Evolutionary conservation across 2,888 invertebrate genomes (phyloP).

Genomic region (Aethes cnicana): DNA sequence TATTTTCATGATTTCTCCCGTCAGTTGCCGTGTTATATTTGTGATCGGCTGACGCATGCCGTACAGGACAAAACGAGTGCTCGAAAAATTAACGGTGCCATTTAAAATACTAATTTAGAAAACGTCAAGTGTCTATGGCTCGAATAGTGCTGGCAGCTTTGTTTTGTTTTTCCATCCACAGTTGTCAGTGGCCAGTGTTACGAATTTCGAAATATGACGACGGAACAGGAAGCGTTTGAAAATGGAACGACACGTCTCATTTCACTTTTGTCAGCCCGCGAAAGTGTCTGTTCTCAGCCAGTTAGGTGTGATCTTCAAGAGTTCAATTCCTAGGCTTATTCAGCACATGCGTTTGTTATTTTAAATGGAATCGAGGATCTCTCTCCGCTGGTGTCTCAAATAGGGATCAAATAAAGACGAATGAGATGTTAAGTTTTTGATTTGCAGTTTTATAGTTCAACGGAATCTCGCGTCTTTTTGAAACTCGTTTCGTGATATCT

Average conservation of each 20-base stretch:
- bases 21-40: slow-evolving; percentile 63
- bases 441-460: slow-evolving; percentile 33
- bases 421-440: slow-evolving; percentile 39
- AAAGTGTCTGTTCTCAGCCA: slow-evolving; percentile 45
- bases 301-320: slow-evolving; percentile 37
- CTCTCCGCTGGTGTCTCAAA: slow-evolving; percentile 37
- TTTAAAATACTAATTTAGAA: slow-evolving; percentile 28
- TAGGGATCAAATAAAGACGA: slow-evolving; percentile 39
- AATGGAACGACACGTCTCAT: slow-evolving; percentile 49
- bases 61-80: slow-evolving; percentile 62
- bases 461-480: too few relatives aligned
- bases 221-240: slow-evolving; percentile 51
- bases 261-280: slow-evolving; percentile 51
- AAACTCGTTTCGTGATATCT: too few relatives aligned
- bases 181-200: slow-evolving; percentile 34
- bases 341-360: not conserved
- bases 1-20: slow-evolving; percentile 59
- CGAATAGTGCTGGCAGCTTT: not conserved
- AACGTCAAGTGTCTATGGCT: slow-evolving; percentile 16
- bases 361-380: not conserved
- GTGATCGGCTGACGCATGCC: slow-evolving; percentile 55
- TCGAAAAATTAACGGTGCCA: slow-evolving; percentile 54
- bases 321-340: not conserved
- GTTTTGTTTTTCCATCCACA: slow-evolving; percentile 9
- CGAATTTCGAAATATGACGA: slow-evolving; percentile 45